phyloP scores from a whole-genome alignment of 1,140 invertebrate genomes.

The Cyclargus thomasi region DNA sequence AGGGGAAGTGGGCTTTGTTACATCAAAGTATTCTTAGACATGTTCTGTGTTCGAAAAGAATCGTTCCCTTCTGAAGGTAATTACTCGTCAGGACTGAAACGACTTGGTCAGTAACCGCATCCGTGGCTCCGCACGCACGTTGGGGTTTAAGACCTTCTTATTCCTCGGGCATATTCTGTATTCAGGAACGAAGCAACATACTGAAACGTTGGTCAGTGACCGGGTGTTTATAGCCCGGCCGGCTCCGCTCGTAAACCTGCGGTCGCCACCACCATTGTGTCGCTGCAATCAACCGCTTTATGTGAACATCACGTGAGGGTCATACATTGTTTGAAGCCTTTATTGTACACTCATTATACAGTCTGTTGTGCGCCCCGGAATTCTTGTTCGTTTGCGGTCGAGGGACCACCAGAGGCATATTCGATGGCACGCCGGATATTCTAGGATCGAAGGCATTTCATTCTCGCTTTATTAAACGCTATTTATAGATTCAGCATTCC shows the following conservation, averaged over 20 bases:
- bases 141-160: neutral
- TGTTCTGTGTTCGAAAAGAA: too few species aligned
- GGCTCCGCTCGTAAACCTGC: conserved; percentile 9
- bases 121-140: too few species aligned
- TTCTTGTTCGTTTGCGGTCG: neutral
- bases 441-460: neutral
- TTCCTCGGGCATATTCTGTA: neutral
- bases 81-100: too few species aligned
- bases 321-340: conserved; percentile 13
- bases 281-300: conserved; percentile 14
- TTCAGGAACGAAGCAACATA: neutral
- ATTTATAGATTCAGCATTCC: neutral
- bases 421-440: neutral
- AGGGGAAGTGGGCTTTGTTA: neutral
- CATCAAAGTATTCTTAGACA: too few species aligned
- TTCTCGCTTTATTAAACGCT: neutral
- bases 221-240: conserved; percentile 1
- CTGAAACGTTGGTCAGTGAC: conserved; percentile 9
- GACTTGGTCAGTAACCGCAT: too few species aligned
- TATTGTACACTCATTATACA: conserved; percentile 7
- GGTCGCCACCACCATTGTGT: conserved; percentile 13
- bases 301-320: conserved; percentile 11
- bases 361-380: neutral
- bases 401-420: neutral
- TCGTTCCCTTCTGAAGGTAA: too few species aligned